Conservation (phyloP, 2,797 vertebrate genomes). For the Anguilla pacifica region DNA sequence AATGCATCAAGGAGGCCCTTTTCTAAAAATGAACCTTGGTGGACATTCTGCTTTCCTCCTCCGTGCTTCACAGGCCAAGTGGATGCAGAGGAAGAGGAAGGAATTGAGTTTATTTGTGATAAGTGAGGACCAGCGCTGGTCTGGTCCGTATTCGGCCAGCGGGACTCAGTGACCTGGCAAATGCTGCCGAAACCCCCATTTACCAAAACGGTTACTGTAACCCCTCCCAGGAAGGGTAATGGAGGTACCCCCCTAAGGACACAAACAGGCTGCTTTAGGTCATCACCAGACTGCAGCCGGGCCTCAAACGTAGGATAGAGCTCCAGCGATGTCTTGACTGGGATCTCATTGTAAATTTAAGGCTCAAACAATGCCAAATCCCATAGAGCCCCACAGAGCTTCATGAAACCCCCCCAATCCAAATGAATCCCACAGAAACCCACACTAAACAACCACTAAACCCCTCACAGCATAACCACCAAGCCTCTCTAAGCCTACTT, state of each 20-base stretch:
- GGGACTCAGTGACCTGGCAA: slow-evolving; percentile 13
- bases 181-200: background rate
- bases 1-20: slow-evolving; percentile 39
- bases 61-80: slow-evolving; percentile 7
- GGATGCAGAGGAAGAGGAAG: slow-evolving; percentile 19
- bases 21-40: slow-evolving; percentile 32
- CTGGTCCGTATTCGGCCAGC: background rate
- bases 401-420: background rate
- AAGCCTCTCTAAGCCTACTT: background rate
- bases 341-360: background rate
- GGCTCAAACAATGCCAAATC: background rate
- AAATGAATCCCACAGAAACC: background rate
- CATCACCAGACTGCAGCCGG: background rate
- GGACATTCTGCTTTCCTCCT: slow-evolving; percentile 29
- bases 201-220: background rate
- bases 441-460: background rate
- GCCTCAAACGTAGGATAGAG: background rate
- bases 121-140: background rate
- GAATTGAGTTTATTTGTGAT: slow-evolving; percentile 23
- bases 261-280: too few species aligned
- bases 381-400: background rate
- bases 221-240: background rate
- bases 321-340: background rate
- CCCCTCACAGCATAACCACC: background rate
- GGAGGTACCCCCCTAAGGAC: background rate